Evolutionary conservation across 1,140 invertebrate genomes (phyloP).

Genomic region (Ceratitis capitata): DNA sequence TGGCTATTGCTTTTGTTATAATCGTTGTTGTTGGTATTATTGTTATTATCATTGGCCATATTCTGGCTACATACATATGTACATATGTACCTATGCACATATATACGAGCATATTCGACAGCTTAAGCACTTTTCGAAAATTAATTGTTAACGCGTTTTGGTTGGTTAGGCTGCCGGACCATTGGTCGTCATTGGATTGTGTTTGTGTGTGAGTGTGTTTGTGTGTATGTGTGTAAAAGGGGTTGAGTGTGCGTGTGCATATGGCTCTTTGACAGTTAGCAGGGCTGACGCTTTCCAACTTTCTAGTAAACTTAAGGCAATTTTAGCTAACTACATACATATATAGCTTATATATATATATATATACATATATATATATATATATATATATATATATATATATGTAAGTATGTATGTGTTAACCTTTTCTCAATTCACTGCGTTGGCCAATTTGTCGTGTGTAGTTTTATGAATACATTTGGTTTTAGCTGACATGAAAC

Average conservation of each 20-base stretch:
- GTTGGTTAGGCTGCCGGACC: slow-evolving; percentile 50
- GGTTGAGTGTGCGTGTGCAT: not conserved
- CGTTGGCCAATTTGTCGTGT: not conserved
- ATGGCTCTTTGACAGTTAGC: not conserved
- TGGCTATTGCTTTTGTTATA: too few relatives aligned
- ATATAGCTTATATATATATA: too few relatives aligned
- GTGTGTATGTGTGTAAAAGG: not conserved
- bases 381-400: not conserved
- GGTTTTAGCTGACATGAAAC: not conserved
- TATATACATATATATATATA: not conserved
- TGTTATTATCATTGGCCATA: slow-evolving; percentile 28
- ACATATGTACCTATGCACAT: too few relatives aligned
- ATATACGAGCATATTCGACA: too few relatives aligned
- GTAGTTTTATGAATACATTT: not conserved
- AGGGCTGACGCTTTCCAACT: not conserved
- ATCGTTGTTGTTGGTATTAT: not conserved
- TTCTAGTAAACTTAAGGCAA: not conserved
- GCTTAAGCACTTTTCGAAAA: slow-evolving; percentile 47
- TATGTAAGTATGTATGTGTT: not conserved
- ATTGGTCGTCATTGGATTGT: not conserved
- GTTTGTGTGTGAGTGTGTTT: not conserved
- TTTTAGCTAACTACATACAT: too few relatives aligned
- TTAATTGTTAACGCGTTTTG: slow-evolving; percentile 64
- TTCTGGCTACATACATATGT: slow-evolving; percentile 40
- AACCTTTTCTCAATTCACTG: not conserved